phyloP scores from a whole-genome alignment of 2,888 invertebrate species.

The Acleris sparsana region DNA sequence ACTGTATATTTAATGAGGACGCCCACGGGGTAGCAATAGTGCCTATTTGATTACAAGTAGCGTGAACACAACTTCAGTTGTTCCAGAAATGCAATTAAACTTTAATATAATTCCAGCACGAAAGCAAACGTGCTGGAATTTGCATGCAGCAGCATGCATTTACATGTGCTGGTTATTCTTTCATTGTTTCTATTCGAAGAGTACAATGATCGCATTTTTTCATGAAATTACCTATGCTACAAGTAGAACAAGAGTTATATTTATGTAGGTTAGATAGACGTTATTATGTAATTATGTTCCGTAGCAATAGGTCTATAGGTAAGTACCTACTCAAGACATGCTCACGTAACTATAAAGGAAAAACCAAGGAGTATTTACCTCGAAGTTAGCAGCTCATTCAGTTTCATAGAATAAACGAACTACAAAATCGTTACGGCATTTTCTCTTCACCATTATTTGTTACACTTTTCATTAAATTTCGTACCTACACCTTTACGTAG shows the following conservation, averaged over 20 bases:
- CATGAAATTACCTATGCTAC: slow-evolving; percentile 16
- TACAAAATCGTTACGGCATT: no score
- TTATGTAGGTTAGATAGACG: neutral
- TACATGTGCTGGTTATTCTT: slow-evolving; percentile 9
- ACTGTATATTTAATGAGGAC: slow-evolving; percentile 12
- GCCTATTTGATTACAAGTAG: neutral
- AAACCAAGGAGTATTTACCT: no score
- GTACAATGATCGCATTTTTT: slow-evolving; percentile 16
- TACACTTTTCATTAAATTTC: no score
- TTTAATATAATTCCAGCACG: slow-evolving; percentile 22
- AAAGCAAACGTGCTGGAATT: slow-evolving; percentile 19
- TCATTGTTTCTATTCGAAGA: slow-evolving; percentile 16
- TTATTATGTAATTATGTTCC: neutral
- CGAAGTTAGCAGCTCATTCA: no score
- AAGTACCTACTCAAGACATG: no score
- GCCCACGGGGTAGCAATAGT: neutral
- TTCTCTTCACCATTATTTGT: no score
- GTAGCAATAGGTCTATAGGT: no score
- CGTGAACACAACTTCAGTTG: neutral
- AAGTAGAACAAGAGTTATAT: slow-evolving; percentile 5
- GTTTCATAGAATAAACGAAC: no score
- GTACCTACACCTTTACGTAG: no score
- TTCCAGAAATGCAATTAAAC: slow-evolving; percentile 15
- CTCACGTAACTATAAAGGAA: no score
- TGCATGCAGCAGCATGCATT: slow-evolving; percentile 24